Base-by-base conservation (phyloP, 1,140 invertebrate species). In the Formica selysi region DNA sequence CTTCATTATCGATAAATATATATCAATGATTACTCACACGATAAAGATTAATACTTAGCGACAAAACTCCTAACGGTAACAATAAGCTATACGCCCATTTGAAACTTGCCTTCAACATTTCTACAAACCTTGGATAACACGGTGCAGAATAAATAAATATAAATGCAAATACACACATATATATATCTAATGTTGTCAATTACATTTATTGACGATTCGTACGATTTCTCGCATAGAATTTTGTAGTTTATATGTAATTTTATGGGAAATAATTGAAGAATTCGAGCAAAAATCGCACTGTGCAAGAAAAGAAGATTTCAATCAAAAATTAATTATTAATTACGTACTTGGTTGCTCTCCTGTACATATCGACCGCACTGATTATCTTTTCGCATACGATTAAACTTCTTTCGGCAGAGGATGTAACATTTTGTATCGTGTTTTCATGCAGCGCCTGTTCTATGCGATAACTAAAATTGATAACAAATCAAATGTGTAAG, bases 1-100 rank as follows among this genome's bases (percentile, higher is more conserved):
- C 3, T n/a, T 51, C 4, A 41, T 65, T 51, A 54, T 3, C 16
- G 11, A 3, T 51, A 51, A 64, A 0, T 26, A 13, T 51, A 7
- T 48, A 62, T 70, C 10, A n/a, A 32, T 29, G 71, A n/a, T 54
- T 73, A 86, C 78, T 86, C 10, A 86, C 85, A 10, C 59, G 59
- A 22, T 86, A 86, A 6, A 86, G 61, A 83, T 73, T 83, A 54
- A 86, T n/a, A 19, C 67, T 86, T 2, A 74, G 8, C 7, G 68
- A 65, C 19, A 64, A 1, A 7, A 64, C 32, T 2, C 59, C 68
- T 7, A 83, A 26, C 6, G 67, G 44, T 10, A 80, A 29, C 13
- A 86, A 0, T 38, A 36, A 2, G 6, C 44, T 36, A 29, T 73
- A 81, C 6, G 59, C 11, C 22, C 5, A 51, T 26, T 1, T 41